A percentile compares a stretch with the other conserved stretches of the same genome.
These are phyloP conservation scores for Phallusia fumigata DNA, from an alignment of 23 tunicate species.

Conservation along the genomic window DNA sequence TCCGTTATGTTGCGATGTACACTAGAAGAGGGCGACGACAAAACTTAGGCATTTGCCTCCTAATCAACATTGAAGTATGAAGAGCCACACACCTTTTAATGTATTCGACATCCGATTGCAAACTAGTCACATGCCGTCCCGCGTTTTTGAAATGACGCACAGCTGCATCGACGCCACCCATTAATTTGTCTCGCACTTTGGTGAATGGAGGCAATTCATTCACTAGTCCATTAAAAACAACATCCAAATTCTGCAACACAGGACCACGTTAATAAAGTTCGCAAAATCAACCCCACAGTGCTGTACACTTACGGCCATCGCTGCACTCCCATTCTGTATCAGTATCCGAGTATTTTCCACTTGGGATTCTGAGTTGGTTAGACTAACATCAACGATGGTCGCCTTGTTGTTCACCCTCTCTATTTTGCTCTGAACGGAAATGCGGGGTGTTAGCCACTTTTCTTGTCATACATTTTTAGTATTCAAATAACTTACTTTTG, in stretches of 20 bases:
- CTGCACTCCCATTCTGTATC: background rate
- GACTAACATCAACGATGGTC: slow-evolving; percentile 15
- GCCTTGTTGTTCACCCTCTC: slow-evolving; percentile 27
- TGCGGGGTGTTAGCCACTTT: background rate
- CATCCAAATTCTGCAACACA: too few relatives aligned
- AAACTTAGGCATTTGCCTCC: background rate
- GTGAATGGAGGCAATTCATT: background rate
- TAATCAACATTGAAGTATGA: background rate
- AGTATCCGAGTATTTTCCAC: slow-evolving; percentile 18
- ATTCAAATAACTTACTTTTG: slow-evolving; percentile 25
- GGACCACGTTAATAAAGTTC: too few relatives aligned
- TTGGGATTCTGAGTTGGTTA: slow-evolving; percentile 12
- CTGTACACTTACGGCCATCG: background rate
- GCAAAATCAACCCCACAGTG: background rate
- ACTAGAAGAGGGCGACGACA: slow-evolving; percentile 17
- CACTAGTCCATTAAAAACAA: too few relatives aligned
- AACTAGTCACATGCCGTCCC: background rate
- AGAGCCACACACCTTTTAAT: background rate
- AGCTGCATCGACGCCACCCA: background rate
- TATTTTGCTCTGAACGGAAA: slow-evolving; percentile 40
- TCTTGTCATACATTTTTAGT: background rate
- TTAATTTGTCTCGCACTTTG: background rate
- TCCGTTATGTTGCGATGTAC: slow-evolving; percentile 43
- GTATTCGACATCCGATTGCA: slow-evolving; percentile 1
- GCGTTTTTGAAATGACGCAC: background rate